Conservation (phyloP, 53 echinoderm and acorn worm species). For the Arbacia lixula region DNA sequence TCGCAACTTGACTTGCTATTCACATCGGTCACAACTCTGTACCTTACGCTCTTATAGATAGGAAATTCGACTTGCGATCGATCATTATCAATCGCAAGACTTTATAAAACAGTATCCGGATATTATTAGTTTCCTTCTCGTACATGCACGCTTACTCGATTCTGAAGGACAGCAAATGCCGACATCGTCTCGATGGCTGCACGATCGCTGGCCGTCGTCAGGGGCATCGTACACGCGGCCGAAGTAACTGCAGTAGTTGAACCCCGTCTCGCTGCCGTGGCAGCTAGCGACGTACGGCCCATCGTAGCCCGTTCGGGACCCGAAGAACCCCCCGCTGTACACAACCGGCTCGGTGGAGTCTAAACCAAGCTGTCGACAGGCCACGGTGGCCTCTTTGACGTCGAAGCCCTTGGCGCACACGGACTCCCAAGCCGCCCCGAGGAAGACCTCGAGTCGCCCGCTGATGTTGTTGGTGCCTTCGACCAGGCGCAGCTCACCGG, state of each 20-base stretch:
- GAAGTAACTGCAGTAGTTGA: neutral
- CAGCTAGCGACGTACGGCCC: conserved; percentile 8
- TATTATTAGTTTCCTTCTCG: too few species aligned
- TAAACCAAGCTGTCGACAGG: conserved; percentile 33
- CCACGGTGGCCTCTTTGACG: conserved; percentile 6
- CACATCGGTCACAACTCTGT: too few species aligned
- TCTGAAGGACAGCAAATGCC: conserved; percentile 14
- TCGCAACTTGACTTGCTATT: too few species aligned
- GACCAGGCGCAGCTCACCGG: neutral
- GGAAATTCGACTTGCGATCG: too few species aligned
- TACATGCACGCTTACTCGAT: neutral
- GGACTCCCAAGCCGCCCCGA: conserved; percentile 7
- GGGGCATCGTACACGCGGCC: neutral
- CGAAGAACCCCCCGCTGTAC: neutral
- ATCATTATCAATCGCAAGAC: too few species aligned
- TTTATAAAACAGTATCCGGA: too few species aligned
- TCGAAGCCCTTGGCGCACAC: conserved; percentile 11
- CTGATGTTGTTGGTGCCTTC: neutral
- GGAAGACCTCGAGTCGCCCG: conserved; percentile 22
- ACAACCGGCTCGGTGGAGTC: neutral
- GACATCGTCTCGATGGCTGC: neutral
- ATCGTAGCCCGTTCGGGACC: neutral
- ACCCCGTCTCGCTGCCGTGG: neutral
- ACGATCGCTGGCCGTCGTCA: neutral
- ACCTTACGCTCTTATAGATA: too few species aligned